These are phyloP conservation scores for Sinohyriopsis cumingii DNA, from an alignment of 2,888 invertebrate genomes.

Conservation along the genomic window DNA sequence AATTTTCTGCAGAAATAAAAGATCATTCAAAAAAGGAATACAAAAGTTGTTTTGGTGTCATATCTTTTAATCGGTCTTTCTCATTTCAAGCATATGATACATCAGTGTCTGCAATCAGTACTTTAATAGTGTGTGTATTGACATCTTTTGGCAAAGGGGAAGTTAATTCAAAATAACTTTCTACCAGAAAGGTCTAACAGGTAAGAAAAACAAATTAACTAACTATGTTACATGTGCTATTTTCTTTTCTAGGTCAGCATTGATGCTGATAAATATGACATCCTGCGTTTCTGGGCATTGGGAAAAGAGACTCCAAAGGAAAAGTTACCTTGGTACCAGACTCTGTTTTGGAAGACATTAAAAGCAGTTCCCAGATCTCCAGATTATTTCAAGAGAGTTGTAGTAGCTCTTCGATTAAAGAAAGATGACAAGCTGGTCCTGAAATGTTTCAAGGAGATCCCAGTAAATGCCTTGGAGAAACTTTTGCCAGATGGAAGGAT, in stretches of 20 bases:
- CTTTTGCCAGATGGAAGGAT: slow-evolving; percentile 67
- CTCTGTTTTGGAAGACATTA: slow-evolving; percentile 29
- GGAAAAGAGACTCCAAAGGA: slow-evolving; percentile 56
- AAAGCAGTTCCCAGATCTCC: slow-evolving; percentile 37
- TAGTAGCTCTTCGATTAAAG: slow-evolving; percentile 67
- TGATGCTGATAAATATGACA: slow-evolving; percentile 63
- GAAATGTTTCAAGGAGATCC: slow-evolving; percentile 70
- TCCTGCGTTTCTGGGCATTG: slow-evolving; percentile 68
- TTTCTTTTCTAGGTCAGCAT: slow-evolving; percentile 62
- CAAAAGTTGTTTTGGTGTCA: no score
- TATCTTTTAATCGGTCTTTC: no score
- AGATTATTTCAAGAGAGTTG: slow-evolving; percentile 68
- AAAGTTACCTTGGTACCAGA: slow-evolving; percentile 41
- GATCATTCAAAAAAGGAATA: no score
- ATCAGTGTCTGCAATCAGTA: no score
- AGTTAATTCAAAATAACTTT: no score
- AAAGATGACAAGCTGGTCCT: slow-evolving; percentile 68
- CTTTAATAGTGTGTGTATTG: no score
- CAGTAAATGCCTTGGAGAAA: slow-evolving; percentile 63
- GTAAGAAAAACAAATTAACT: no score
- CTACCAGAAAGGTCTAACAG: no score
- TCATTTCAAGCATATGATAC: no score
- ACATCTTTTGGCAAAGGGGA: no score
- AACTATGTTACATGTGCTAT: no score
- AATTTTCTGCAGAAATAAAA: no score